phyloP scores from a whole-genome alignment of 2,888 invertebrate species.

The Melitaea athalia region DNA sequence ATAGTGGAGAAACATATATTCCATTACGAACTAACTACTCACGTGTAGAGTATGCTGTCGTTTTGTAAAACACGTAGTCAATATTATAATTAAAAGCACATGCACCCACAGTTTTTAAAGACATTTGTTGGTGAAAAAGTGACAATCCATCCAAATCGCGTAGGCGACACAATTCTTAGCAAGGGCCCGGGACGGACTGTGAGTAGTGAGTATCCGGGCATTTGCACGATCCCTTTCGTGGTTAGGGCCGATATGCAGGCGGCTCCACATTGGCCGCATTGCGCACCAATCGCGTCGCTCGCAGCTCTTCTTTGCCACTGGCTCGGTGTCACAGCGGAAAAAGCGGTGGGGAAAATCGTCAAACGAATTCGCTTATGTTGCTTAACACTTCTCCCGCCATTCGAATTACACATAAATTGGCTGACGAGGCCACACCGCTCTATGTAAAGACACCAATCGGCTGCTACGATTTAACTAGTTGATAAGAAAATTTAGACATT shows the following conservation, averaged over 20 bases:
- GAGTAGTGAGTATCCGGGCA: slow-evolving; percentile 45
- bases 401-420: slow-evolving; percentile 62
- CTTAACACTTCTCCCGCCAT: slow-evolving; percentile 58
- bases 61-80: slow-evolving; percentile 51
- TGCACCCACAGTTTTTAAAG: slow-evolving; percentile 55
- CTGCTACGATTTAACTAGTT: slow-evolving; percentile 48
- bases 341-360: slow-evolving; percentile 72
- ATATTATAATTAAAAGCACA: slow-evolving; percentile 54
- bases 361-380: slow-evolving; percentile 59
- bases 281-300: slow-evolving; percentile 59
- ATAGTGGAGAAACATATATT: slow-evolving; percentile 48
- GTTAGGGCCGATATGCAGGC: slow-evolving; percentile 60
- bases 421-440: slow-evolving; percentile 64
- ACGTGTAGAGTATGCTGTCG: slow-evolving; percentile 60
- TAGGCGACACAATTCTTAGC: slow-evolving; percentile 60
- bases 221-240: slow-evolving; percentile 66
- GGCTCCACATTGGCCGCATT: slow-evolving; percentile 60
- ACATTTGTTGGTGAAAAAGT: slow-evolving; percentile 63
- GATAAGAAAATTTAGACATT: slow-evolving; percentile 25
- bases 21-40: slow-evolving; percentile 59
- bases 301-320: slow-evolving; percentile 57
- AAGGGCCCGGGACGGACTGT: slow-evolving; percentile 75
- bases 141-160: slow-evolving; percentile 55
- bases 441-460: slow-evolving; percentile 60
- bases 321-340: slow-evolving; percentile 57